Percentiles rank a stretch among this genome's conserved stretches.
Evolutionary conservation across 2,797 vertebrate species (phyloP).

Genomic region (Notolepis coatsorum): DNA sequence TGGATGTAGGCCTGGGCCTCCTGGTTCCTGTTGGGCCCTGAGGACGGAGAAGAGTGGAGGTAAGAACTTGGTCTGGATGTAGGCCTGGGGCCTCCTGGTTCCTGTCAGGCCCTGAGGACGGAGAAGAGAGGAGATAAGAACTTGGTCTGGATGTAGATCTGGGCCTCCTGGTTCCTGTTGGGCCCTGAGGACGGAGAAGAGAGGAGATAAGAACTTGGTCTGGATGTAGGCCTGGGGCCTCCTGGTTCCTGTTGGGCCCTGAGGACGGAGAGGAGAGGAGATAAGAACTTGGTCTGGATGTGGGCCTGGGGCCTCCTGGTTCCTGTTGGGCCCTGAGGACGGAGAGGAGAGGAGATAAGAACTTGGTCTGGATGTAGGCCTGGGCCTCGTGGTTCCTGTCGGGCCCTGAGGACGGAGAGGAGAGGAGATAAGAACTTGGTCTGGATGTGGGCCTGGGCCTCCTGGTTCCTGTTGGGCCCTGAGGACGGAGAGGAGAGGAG

Average conservation of each 20-base stretch:
- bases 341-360: background rate
- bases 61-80: constrained; percentile 84
- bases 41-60: background rate
- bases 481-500: no score
- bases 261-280: constrained; percentile 6
- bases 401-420: no score
- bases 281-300: background rate
- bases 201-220: background rate
- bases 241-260: constrained; percentile 93
- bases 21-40: constrained; percentile 92
- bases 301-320: constrained; percentile 93
- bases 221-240: constrained; percentile 96
- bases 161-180: constrained; percentile 92
- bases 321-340: constrained; percentile 88
- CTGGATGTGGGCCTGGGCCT: no score
- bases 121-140: background rate
- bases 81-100: constrained; percentile 93
- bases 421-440: no score
- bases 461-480: no score
- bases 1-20: constrained; percentile 96
- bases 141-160: constrained; percentile 91
- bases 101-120: constrained; percentile 86
- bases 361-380: no score
- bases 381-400: no score
- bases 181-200: constrained; percentile 77